phyloP scores from a whole-genome alignment of 1,140 invertebrate species.

The Episyrphus balteatus region DNA sequence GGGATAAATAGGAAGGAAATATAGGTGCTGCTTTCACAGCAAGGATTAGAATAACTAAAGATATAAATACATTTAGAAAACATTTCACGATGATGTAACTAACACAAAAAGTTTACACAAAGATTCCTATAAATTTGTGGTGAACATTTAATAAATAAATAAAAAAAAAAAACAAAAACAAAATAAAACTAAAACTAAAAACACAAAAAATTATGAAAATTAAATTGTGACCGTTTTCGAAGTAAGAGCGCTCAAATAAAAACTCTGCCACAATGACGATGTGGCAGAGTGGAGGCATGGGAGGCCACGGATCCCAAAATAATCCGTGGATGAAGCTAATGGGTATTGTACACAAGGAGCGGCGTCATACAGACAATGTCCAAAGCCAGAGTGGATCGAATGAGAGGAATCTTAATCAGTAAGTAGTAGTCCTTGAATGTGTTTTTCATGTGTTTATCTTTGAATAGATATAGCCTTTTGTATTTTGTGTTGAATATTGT shows the following conservation, averaged over 20 bases:
- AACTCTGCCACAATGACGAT: constrained; percentile 44
- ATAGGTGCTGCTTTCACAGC: too few species aligned
- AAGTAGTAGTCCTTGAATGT: constrained; percentile 31
- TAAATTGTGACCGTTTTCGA: neutral
- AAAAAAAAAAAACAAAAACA: neutral
- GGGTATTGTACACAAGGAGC: constrained; percentile 67
- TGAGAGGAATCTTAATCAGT: constrained; percentile 54
- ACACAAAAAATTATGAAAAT: constrained; percentile 7
- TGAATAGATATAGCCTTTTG: too few species aligned
- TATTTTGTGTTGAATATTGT: too few species aligned
- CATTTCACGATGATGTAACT: too few species aligned
- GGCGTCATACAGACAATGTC: constrained; percentile 46
- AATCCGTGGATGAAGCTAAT: constrained; percentile 74
- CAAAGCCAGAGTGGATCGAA: constrained; percentile 43
- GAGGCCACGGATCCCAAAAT: constrained; percentile 64
- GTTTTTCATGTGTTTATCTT: too few species aligned
- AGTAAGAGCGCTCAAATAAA: neutral
- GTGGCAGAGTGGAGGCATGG: constrained; percentile 55
- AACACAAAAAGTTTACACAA: too few species aligned
- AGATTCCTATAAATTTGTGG: too few species aligned
- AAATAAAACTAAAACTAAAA: neutral
- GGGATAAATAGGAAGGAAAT: too few species aligned
- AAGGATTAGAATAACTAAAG: too few species aligned
- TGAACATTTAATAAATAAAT: neutral
- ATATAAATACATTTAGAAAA: too few species aligned